Conservation (phyloP, 1,140 invertebrate species). For the Drosophila setifemur region DNA sequence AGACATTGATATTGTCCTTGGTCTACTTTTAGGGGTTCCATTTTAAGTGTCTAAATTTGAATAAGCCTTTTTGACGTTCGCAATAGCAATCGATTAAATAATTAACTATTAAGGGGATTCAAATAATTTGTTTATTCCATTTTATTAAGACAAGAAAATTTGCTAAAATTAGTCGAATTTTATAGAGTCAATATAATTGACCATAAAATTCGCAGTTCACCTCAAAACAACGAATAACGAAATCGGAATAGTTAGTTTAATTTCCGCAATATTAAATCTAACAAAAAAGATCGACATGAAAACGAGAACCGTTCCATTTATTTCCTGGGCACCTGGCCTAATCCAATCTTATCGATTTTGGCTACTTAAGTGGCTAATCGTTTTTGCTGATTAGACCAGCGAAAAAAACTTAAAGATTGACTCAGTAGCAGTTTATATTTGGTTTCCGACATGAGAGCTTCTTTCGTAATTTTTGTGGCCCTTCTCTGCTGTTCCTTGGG, state of each 20-base stretch:
- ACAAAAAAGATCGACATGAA: neutral
- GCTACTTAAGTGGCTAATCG: slow-evolving; percentile 35
- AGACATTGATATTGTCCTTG: slow-evolving; percentile 4
- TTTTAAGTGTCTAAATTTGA: no score
- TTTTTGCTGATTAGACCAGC: neutral
- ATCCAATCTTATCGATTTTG: slow-evolving; percentile 34
- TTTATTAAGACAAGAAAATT: no score
- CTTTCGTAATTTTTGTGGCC: slow-evolving; percentile 20
- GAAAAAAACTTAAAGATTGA: neutral
- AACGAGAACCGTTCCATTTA: neutral
- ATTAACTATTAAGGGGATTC: no score
- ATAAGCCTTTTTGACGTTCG: no score
- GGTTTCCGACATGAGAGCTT: slow-evolving; percentile 40
- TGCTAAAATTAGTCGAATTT: no score
- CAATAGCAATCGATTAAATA: no score
- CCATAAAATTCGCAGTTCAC: no score
- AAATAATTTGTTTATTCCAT: no score
- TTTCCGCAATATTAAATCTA: no score
- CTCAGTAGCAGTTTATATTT: slow-evolving; percentile 17
- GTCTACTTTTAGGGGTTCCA: slow-evolving; percentile 36
- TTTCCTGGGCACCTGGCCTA: slow-evolving; percentile 25
- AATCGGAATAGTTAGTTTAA: no score
- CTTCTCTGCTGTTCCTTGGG: slow-evolving; percentile 46
- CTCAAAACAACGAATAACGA: no score
- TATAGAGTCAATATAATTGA: no score